These are phyloP conservation scores for Drosophila mauritiana DNA, from an alignment of 1,140 invertebrate genomes.

Conservation along the genomic window DNA sequence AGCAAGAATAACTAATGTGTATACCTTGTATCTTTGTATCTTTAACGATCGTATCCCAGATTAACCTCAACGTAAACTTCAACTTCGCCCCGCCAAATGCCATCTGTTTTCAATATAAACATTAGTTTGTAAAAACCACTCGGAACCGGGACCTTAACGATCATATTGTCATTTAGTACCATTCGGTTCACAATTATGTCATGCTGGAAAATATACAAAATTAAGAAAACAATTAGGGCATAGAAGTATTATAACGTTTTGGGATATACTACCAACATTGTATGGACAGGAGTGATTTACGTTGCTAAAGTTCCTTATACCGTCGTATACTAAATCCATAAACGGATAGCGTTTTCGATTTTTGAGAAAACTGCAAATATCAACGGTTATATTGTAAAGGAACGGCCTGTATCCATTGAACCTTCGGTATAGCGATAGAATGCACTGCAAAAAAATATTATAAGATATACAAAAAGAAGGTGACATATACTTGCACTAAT, in stretches of 20 bases:
- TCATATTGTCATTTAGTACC: conserved; percentile 23
- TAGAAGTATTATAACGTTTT: not conserved
- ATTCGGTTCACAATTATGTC: conserved; percentile 19
- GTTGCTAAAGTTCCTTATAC: conserved; percentile 19
- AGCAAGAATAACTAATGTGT: no score
- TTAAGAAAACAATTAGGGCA: no score
- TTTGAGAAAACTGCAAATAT: conserved; percentile 18
- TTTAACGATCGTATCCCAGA: not conserved
- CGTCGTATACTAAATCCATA: not conserved
- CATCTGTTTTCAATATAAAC: not conserved
- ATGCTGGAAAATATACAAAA: conserved; percentile 1
- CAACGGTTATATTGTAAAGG: conserved; percentile 23
- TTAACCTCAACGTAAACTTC: conserved; percentile 9
- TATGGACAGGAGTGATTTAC: conserved; percentile 25
- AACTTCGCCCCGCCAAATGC: not conserved
- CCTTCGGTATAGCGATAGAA: not conserved
- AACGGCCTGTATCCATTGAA: conserved; percentile 37
- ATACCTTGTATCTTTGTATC: no score
- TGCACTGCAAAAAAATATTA: not conserved
- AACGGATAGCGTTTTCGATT: conserved; percentile 15
- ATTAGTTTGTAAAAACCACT: conserved; percentile 16
- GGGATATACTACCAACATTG: conserved; percentile 11
- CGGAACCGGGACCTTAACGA: conserved; percentile 7
- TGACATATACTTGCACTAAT: no score
- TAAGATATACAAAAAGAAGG: no score